Conservation (phyloP, 2,113 vertebrate genomes). For the Grallaria varia region DNA sequence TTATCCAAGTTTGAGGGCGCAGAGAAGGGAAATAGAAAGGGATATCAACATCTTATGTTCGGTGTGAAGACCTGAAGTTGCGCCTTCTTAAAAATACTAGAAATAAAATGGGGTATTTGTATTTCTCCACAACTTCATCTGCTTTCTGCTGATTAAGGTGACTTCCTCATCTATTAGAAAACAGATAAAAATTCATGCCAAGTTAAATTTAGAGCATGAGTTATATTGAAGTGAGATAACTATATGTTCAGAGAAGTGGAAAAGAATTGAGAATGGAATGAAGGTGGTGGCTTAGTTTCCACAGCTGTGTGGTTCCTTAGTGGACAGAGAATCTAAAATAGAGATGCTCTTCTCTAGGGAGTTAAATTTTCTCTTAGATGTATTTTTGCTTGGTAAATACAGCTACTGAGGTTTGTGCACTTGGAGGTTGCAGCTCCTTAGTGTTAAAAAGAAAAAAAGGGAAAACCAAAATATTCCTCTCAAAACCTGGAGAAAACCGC, state of each 20-base stretch:
- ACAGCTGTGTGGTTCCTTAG: neutral
- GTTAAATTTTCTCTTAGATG: neutral
- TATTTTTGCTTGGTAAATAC: slow-evolving; percentile 12
- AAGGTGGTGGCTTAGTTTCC: slow-evolving; percentile 14
- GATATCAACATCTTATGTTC: neutral
- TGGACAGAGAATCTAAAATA: neutral
- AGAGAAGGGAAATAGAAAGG: neutral
- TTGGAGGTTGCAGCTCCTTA: neutral
- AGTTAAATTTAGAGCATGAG: slow-evolving; percentile 2
- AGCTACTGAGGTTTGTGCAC: neutral
- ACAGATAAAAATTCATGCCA: neutral
- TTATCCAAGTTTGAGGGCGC: neutral
- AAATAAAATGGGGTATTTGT: neutral
- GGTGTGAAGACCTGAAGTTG: neutral
- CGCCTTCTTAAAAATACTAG: neutral
- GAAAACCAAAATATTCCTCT: neutral
- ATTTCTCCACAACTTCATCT: neutral
- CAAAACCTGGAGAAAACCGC: neutral
- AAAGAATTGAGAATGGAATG: neutral
- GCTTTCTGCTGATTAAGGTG: neutral
- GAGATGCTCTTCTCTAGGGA: neutral
- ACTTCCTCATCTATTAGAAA: neutral
- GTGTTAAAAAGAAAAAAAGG: neutral
- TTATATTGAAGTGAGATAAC: neutral
- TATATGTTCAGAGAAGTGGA: neutral